These are phyloP conservation scores for Callionymus lyra DNA, from an alignment of 2,113 vertebrate species.

Conservation along the genomic window DNA sequence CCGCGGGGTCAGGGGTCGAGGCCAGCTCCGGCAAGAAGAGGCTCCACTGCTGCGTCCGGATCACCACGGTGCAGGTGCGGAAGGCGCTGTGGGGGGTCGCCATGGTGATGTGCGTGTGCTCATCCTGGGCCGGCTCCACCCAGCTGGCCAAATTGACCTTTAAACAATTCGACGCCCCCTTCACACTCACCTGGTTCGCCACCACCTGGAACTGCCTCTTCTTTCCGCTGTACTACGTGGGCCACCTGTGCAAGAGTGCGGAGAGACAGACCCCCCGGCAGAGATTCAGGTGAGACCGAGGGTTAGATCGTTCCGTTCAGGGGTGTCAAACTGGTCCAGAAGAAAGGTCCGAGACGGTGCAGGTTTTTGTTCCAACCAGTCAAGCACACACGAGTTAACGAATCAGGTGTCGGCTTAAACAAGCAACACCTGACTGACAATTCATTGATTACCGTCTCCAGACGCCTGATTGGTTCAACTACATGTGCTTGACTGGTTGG, in stretches of 20 bases:
- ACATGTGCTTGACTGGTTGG: no score
- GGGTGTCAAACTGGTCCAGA: no score
- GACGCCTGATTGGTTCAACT: no score
- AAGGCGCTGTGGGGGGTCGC: slow-evolving; percentile 83
- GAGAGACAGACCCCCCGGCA: slow-evolving; percentile 86
- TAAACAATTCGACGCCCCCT: slow-evolving; percentile 81
- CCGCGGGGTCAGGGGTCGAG: slow-evolving; percentile 61
- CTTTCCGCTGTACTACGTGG: slow-evolving; percentile 88
- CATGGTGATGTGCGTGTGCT: slow-evolving; percentile 85
- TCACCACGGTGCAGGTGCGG: slow-evolving; percentile 68
- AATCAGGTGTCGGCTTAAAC: no score
- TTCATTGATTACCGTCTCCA: no score
- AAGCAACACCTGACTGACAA: no score
- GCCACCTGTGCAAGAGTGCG: slow-evolving; percentile 80
- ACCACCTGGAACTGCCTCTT: slow-evolving; percentile 94
- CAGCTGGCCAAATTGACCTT: slow-evolving; percentile 91
- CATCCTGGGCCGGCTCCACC: slow-evolving; percentile 86
- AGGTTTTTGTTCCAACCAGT: no score
- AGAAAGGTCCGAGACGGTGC: no score
- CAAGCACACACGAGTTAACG: no score
- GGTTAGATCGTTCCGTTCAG: no score
- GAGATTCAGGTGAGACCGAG: slow-evolving; percentile 79
- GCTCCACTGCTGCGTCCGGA: slow-evolving; percentile 68
- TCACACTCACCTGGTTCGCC: slow-evolving; percentile 94
- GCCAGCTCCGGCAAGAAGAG: slow-evolving; percentile 51